Base-by-base conservation (phyloP, 1,140 invertebrate genomes). In the Temnothorax nylanderi region DNA sequence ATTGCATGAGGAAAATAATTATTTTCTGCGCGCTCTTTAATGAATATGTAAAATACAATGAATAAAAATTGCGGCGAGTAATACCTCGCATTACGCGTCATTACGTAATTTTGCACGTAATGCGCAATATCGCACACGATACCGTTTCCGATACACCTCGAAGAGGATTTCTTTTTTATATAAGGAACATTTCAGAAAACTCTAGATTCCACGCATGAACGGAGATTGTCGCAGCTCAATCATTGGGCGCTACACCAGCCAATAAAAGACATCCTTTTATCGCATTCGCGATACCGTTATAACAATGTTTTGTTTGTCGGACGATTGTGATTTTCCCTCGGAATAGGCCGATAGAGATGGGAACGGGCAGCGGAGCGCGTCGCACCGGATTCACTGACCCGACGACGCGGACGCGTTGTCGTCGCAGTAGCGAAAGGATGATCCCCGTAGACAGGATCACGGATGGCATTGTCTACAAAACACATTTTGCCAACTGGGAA, bases 391-490 rank as follows among this genome's bases (percentile, higher is more conserved):
- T 84, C 80, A 74, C 41, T 21, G 64, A 41, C 7, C 87, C 82
- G 41, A 75, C 80, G 69, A 47, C 69, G 56, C 87, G 72, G 69
- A 47, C 69, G 56, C 87, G 72, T 85, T 88, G 88, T 88, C 87
- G 72, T 84, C 56, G 74, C 80, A 75, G 11, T 56, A 26, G 88
- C 54, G 51, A 86, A 78, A 72, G 88, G 87, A 88, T 89, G 72
- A 89, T 89, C 87, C 87, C 32, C 72, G 64, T 56, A 78, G 88
- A 89, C 87, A 88, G 72, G 88, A 88, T 89, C 87, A 88, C 56
- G 87, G 80, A 89, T 88, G 82, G 80, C 54, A 74, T 84, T 74
- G 80, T 84, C 69, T 74, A 62, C 80, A 60, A 84, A 84, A 89
- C 87, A 88, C 64, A 64, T 85, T 75, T 84, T 13, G 69, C 67